Conservation (phyloP, 2,888 invertebrate genomes). For the Eupeodes latifasciatus region DNA sequence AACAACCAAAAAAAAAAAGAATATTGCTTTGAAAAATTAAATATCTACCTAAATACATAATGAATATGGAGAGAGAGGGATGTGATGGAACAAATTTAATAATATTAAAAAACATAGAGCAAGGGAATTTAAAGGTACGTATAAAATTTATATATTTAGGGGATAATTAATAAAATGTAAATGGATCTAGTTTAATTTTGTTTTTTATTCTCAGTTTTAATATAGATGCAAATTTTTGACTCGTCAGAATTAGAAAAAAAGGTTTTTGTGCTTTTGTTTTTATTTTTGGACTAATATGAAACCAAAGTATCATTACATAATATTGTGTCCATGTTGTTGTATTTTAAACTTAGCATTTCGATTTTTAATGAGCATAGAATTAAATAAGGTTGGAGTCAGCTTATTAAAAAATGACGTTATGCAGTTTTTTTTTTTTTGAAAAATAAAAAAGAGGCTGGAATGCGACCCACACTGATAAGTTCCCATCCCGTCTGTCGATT, state of each 20-base stretch:
- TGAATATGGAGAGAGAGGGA: neutral
- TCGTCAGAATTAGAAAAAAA: neutral
- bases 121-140: neutral
- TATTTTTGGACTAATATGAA: neutral
- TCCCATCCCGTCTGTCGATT: too few relatives aligned
- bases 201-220: neutral
- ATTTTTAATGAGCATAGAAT: too few relatives aligned
- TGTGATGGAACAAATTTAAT: neutral
- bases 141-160: neutral
- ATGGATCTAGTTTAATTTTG: neutral
- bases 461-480: too few relatives aligned
- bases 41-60: neutral
- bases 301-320: too few relatives aligned
- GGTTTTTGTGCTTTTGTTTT: neutral
- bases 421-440: too few relatives aligned
- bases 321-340: too few relatives aligned
- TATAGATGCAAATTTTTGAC: neutral
- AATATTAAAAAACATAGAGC: neutral
- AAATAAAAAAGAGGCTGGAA: too few relatives aligned
- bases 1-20: neutral
- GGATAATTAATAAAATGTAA: conserved; percentile 6
- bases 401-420: too few relatives aligned
- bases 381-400: too few relatives aligned
- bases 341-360: too few relatives aligned
- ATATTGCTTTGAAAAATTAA: neutral